phyloP scores from a whole-genome alignment of 2,113 vertebrate species.

The Coptodon rendalli region DNA sequence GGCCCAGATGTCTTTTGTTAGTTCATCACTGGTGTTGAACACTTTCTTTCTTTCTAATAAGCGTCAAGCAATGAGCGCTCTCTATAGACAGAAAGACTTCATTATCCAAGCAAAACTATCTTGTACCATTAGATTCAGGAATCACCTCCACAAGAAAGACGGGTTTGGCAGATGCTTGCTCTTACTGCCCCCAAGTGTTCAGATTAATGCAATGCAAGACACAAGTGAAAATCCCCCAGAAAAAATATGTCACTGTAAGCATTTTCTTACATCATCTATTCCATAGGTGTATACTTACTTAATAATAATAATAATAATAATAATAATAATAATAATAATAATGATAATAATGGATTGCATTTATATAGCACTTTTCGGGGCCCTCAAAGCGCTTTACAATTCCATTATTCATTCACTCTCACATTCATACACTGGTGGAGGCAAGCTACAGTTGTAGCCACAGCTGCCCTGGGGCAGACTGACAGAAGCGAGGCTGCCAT shows the following conservation, averaged over 20 bases:
- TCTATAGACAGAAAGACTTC: not conserved
- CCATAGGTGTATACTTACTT: not conserved
- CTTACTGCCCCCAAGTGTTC: conserved; percentile 66
- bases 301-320: too few species aligned
- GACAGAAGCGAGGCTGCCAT: too few species aligned
- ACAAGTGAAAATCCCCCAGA: not conserved
- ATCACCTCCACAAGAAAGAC: not conserved
- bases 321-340: too few species aligned
- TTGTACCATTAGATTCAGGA: not conserved
- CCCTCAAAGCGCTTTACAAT: too few species aligned
- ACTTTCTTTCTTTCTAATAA: not conserved
- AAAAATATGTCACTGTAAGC: not conserved
- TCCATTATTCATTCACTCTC: too few species aligned
- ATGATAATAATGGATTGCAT: too few species aligned
- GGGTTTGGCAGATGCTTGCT: not conserved
- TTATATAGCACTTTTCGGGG: too few species aligned
- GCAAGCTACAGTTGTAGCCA: too few species aligned
- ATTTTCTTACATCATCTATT: not conserved
- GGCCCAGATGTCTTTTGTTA: conserved; percentile 16
- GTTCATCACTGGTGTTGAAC: not conserved
- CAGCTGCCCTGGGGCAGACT: too few species aligned
- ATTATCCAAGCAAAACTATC: not conserved
- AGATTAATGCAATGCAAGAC: not conserved
- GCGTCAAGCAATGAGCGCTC: not conserved
- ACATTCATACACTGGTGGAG: too few species aligned